A percentile compares a stretch with the other conserved stretches of the same genome.
These are phyloP conservation scores for Saturnia japonica DNA, from an alignment of 2,888 invertebrate genomes.

Conservation along the genomic window DNA sequence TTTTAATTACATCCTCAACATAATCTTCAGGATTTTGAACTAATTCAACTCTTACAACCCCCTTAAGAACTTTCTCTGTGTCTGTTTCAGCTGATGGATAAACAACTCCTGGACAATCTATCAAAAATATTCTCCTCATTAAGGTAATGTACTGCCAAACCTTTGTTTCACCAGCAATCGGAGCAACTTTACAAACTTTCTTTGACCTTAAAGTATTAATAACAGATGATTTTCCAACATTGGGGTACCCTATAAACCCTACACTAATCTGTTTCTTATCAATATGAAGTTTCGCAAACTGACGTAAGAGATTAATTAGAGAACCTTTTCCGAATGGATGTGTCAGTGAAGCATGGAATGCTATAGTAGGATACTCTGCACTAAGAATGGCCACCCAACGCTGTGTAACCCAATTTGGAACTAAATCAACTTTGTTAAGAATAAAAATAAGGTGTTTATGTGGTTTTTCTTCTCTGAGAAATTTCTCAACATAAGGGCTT, in stretches of 20 bases:
- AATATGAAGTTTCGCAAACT: constrained; percentile 96
- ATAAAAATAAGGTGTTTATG: constrained; percentile 99
- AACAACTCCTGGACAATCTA: constrained; percentile 99
- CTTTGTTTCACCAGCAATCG: constrained; percentile 98
- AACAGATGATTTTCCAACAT: constrained; percentile 98
- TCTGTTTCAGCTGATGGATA: constrained; percentile 98
- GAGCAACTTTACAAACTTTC: constrained; percentile 99
- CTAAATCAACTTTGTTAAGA: constrained; percentile 97
- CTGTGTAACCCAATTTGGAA: constrained; percentile 99
- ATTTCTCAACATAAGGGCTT: constrained; percentile 95
- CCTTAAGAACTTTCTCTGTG: constrained; percentile 96
- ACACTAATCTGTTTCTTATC: constrained; percentile 99
- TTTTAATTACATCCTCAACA: constrained; percentile 90
- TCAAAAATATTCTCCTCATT: constrained; percentile 97
- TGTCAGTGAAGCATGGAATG: constrained; percentile 98
- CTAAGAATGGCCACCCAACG: constrained; percentile 98
- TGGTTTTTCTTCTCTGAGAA: constrained; percentile 95
- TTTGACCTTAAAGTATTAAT: constrained; percentile 98
- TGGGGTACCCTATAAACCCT: constrained; percentile 99
- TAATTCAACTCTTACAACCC: constrained; percentile 97
- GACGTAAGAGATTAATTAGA: constrained; percentile 96
- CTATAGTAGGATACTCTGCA: constrained; percentile 97
- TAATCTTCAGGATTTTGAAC: constrained; percentile 98
- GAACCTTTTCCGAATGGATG: constrained; percentile 99
- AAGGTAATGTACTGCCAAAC: constrained; percentile 99